phyloP scores from a whole-genome alignment of 2,113 vertebrate genomes.

The Tetrao urogallus region DNA sequence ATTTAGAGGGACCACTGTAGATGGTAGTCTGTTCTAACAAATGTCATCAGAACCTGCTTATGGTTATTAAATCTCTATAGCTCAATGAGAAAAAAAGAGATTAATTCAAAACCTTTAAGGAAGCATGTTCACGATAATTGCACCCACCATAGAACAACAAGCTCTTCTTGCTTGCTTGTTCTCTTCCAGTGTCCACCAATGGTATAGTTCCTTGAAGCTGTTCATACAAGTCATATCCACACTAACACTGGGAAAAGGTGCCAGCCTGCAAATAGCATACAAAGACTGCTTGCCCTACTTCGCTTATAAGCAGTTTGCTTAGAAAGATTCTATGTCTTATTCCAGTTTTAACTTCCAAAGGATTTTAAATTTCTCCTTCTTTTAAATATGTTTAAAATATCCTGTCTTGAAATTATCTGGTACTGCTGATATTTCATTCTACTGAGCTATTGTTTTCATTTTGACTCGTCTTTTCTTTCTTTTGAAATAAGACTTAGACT shows the following conservation, averaged over 20 bases:
- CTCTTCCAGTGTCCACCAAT: not conserved
- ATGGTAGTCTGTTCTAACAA: not conserved
- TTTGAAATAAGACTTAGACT: conserved; percentile 40
- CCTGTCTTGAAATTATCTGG: not conserved
- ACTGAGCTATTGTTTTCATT: conserved; percentile 44
- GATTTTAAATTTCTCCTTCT: not conserved
- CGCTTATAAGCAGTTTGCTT: not conserved
- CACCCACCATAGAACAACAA: not conserved
- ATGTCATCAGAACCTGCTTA: not conserved
- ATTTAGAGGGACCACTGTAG: not conserved
- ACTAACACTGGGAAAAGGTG: not conserved
- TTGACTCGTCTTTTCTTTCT: conserved; percentile 20
- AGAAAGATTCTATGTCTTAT: not conserved
- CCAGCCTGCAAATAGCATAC: not conserved
- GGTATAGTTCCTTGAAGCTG: not conserved
- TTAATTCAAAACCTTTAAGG: not conserved
- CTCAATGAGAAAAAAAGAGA: not conserved
- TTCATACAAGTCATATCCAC: not conserved
- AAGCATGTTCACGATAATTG: not conserved
- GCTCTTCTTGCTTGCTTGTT: not conserved
- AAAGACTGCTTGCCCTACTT: not conserved
- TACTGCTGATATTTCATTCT: conserved; percentile 21
- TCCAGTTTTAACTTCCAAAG: not conserved
- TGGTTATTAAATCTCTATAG: not conserved
- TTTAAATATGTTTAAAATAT: conserved; percentile 11